phyloP scores from a whole-genome alignment of 2,797 vertebrate genomes.

The Notoglanidium macrostoma region DNA sequence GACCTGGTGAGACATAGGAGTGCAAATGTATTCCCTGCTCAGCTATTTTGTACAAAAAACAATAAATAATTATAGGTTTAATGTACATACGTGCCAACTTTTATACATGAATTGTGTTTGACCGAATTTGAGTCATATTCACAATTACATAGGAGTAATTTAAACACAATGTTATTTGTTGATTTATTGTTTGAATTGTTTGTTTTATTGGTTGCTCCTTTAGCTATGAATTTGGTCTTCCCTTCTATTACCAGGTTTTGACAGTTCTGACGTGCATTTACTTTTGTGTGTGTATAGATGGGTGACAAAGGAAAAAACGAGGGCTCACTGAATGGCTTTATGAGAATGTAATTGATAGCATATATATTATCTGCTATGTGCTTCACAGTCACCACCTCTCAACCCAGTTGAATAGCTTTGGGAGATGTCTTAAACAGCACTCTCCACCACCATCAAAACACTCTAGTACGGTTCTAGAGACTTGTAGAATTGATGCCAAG shows the following conservation, averaged over 20 bases:
- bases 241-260: neutral
- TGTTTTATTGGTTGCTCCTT: neutral
- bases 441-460: neutral
- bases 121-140: neutral
- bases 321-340: neutral
- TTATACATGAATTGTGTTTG: neutral
- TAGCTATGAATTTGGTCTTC: neutral
- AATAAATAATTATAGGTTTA: neutral
- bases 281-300: no score
- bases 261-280: neutral
- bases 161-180: no score
- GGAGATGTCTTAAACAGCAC: neutral
- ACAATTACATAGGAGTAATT: neutral
- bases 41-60: neutral
- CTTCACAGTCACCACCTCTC: neutral
- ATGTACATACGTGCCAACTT: neutral
- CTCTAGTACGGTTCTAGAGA: neutral
- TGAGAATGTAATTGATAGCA: neutral
- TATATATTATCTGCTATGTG: neutral
- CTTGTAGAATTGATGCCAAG: neutral
- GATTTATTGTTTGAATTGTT: neutral
- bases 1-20: constrained; percentile 83
- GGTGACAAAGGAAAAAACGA: neutral
- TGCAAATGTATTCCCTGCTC: neutral
- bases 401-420: neutral